Evolutionary conservation across 2,888 invertebrate genomes (phyloP).

Genomic region (Eledona agricola): DNA sequence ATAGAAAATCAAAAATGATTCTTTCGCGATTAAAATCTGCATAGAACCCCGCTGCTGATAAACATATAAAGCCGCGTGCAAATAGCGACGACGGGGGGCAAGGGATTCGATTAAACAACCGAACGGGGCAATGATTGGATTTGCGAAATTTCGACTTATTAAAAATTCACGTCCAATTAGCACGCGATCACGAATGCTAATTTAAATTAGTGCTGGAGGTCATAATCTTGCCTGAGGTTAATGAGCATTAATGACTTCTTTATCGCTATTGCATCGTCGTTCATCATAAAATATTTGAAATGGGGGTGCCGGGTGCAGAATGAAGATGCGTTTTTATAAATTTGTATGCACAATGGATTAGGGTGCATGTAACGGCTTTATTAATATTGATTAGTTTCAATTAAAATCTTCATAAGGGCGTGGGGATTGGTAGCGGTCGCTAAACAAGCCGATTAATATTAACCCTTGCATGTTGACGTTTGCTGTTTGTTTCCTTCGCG

Average conservation of each 20-base stretch:
- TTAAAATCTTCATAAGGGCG: conserved; percentile 54
- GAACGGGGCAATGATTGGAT: background rate
- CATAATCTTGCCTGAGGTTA: conserved; percentile 25
- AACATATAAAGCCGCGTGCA: conserved; percentile 51
- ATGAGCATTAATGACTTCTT: conserved; percentile 34
- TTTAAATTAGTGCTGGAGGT: conserved; percentile 33
- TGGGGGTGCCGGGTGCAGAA: background rate
- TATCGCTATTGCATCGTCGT: conserved; percentile 12
- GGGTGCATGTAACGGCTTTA: conserved; percentile 53
- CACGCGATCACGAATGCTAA: conserved; percentile 15
- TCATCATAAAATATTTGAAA: too few species aligned
- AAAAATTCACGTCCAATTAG: conserved; percentile 9
- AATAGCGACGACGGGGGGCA: conserved; percentile 44
- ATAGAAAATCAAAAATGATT: conserved; percentile 64
- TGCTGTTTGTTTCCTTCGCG: conserved; percentile 29
- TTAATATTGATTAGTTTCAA: conserved; percentile 61
- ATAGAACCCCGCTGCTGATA: conserved; percentile 55
- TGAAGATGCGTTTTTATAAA: background rate
- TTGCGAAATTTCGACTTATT: conserved; percentile 1
- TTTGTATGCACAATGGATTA: conserved; percentile 43
- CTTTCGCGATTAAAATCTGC: conserved; percentile 61
- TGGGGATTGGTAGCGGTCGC: conserved; percentile 46
- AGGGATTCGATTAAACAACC: conserved; percentile 46
- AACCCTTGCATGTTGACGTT: conserved; percentile 46
- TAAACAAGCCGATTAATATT: conserved; percentile 58